Evolutionary conservation across 2,888 invertebrate genomes (phyloP).

Genomic region (Philereme transversata): DNA sequence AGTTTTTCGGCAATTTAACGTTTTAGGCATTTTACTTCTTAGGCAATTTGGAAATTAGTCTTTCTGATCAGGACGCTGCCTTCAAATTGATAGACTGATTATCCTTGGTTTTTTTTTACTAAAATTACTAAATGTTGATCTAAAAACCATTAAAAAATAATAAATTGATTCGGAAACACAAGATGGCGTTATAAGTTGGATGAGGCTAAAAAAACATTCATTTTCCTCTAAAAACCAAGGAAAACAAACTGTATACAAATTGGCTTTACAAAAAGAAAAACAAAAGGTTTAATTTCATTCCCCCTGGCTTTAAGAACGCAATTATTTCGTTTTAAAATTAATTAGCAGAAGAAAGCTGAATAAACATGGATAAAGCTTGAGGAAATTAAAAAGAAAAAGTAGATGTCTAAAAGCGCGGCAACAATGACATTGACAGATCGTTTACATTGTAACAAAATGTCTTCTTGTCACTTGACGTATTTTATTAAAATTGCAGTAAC

Average conservation of each 20-base stretch:
- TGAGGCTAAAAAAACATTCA: too few species aligned
- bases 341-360: constrained; percentile 44
- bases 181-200: too few species aligned
- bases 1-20: too few species aligned
- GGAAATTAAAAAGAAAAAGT: constrained; percentile 55
- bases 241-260: constrained; percentile 6
- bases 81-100: too few species aligned
- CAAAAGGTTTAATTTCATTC: constrained; percentile 26
- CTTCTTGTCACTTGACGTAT: constrained; percentile 56
- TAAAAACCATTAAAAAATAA: too few species aligned
- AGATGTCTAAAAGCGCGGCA: constrained; percentile 38
- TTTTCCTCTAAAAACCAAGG: constrained; percentile 1
- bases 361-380: constrained; percentile 55
- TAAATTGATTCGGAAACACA: too few species aligned
- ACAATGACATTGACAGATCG: constrained; percentile 74
- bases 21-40: too few species aligned
- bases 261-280: constrained; percentile 3
- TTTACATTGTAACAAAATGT: constrained; percentile 74
- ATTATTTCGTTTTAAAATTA: constrained; percentile 40
- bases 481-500: too few species aligned
- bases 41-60: too few species aligned
- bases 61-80: too few species aligned
- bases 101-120: too few species aligned
- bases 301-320: constrained; percentile 35
- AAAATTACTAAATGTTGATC: too few species aligned